These are phyloP conservation scores for Drosophila eohydei DNA, from an alignment of 2,888 invertebrate species.

Conservation along the genomic window DNA sequence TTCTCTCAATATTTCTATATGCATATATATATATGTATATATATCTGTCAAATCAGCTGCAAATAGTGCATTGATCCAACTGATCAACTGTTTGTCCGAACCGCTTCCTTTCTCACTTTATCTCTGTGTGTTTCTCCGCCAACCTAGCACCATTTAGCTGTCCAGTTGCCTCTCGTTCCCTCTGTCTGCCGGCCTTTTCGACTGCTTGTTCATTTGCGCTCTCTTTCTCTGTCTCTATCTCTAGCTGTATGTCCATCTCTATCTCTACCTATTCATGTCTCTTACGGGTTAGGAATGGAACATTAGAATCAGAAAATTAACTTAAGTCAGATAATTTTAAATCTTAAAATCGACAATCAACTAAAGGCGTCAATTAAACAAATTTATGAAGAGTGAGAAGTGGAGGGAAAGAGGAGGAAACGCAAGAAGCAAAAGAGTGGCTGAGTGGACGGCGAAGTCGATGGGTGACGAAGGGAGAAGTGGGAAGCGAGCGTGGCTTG, in stretches of 20 bases:
- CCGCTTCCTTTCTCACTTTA: too few relatives aligned
- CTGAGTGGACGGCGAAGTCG: too few relatives aligned
- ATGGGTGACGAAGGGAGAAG: too few relatives aligned
- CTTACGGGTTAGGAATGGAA: neutral
- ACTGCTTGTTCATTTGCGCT: neutral
- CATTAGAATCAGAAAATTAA: neutral
- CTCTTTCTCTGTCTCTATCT: neutral
- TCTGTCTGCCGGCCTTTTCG: too few relatives aligned
- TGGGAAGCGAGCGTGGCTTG: neutral
- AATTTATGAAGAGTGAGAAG: constrained; percentile 48
- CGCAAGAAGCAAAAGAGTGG: too few relatives aligned
- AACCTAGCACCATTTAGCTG: too few relatives aligned
- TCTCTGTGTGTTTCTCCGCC: too few relatives aligned
- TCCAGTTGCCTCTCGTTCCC: too few relatives aligned
- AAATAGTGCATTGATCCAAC: too few relatives aligned
- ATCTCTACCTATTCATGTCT: neutral
- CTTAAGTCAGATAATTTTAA: neutral
- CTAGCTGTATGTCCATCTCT: neutral
- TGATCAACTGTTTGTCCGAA: neutral
- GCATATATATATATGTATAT: neutral
- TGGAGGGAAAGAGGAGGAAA: neutral
- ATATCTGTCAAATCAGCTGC: neutral
- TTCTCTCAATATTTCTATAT: neutral
- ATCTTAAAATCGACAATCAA: constrained; percentile 15
- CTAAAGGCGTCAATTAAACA: constrained; percentile 47